A percentile compares a stretch with the other conserved stretches of the same genome.
Evolutionary conservation across 2,113 vertebrate genomes (phyloP).

Genomic region (Loxodonta africana): DNA sequence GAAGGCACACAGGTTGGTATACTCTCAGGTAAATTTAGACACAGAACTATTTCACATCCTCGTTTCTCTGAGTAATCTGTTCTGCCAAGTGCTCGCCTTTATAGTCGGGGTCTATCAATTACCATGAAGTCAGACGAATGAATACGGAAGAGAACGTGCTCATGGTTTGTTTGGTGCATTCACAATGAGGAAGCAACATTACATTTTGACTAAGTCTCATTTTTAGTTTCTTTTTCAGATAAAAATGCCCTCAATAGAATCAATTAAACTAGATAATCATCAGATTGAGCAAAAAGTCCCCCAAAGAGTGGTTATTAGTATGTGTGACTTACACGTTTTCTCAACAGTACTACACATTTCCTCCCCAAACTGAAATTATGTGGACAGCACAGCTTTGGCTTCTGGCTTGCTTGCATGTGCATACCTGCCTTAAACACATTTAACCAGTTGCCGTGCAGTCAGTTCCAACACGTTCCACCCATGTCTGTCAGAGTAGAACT

Average conservation of each 20-base stretch:
- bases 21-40: constrained; percentile 36
- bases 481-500: no score
- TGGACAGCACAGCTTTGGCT: neutral
- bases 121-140: constrained; percentile 79
- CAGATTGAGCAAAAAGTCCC: neutral
- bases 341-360: neutral
- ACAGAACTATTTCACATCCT: neutral
- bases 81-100: constrained; percentile 74
- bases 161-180: constrained; percentile 69
- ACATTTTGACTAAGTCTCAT: constrained; percentile 70
- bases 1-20: neutral
- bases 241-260: constrained; percentile 39
- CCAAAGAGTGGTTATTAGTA: neutral
- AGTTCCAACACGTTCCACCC: no score
- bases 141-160: constrained; percentile 83
- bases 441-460: no score
- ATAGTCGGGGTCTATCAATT: constrained; percentile 73
- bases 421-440: neutral
- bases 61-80: constrained; percentile 62
- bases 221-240: constrained; percentile 65
- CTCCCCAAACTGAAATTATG: neutral
- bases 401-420: neutral
- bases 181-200: constrained; percentile 59
- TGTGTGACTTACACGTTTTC: constrained; percentile 47
- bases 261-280: constrained; percentile 49